These are phyloP conservation scores for Callosobruchus maculatus DNA, from an alignment of 2,888 invertebrate genomes.

Conservation along the genomic window DNA sequence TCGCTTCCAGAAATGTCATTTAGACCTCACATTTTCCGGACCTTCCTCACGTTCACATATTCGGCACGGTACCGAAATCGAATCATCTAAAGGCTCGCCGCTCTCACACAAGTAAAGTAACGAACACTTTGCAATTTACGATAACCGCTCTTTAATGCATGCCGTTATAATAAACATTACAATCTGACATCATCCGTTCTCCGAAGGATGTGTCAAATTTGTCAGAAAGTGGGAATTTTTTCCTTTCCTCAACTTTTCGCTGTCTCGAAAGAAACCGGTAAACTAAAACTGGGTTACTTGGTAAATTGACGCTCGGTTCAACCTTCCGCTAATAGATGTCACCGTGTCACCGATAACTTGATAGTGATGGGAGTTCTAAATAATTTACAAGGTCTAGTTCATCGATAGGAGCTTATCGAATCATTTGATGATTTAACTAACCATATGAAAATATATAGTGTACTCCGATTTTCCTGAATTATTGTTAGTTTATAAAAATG, in stretches of 20 bases:
- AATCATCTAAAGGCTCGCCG: not conserved
- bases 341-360: not conserved
- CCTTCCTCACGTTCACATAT: not conserved
- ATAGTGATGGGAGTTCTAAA: not conserved
- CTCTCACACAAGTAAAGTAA: not conserved
- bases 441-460: no score
- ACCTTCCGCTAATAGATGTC: not conserved
- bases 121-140: not conserved
- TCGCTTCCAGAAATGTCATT: conserved; percentile 13
- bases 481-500: no score
- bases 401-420: no score
- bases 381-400: not conserved
- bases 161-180: not conserved
- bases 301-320: not conserved
- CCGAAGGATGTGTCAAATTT: not conserved
- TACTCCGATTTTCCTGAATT: no score
- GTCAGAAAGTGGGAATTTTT: not conserved
- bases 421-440: no score
- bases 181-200: not conserved
- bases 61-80: not conserved
- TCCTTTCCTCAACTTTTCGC: not conserved
- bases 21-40: conserved; percentile 1
- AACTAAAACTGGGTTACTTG: not conserved
- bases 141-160: not conserved
- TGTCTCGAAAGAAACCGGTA: not conserved